Base-by-base conservation (phyloP, 1,140 invertebrate genomes). In the Hypsibius dujardini region DNA sequence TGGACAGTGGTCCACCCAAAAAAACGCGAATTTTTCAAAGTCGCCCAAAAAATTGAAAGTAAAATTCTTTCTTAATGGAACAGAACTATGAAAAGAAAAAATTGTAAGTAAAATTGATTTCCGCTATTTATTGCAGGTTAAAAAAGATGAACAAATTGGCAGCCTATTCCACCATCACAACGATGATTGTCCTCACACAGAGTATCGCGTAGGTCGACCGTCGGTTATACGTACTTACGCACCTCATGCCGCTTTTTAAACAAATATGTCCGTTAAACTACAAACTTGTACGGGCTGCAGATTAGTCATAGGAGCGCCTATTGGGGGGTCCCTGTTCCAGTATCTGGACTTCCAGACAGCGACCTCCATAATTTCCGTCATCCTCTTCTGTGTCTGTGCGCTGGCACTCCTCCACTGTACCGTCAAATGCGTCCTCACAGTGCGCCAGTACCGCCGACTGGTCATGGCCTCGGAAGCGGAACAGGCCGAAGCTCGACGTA, bases 111-210 rank as follows among this genome's bases (percentile, higher is more conserved):
- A 7, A 56, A 7, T 67, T 42, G 3, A 14, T 14, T 67, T 42
- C 12, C 62, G 12, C 45, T 67, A 42, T 67, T 67, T 14, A 14
- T 67, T 42, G 7, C 62, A 67, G 62, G 45, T 3, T 42, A 42
- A 67, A 67, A 42, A 67, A 67, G 45, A 7, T 67, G 62, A 67
- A 67, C 62, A 67, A 67, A 67, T 42, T 67, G 12, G 62, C 62
- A 3, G 62, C 62, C 12, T 67, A 67, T 42, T 67, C 62, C 42
- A 67, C 62, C 3, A 67, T 42, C 62, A 14, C 62, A 67, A 67
- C 7, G 3, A 42, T 67, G 12, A 67, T 67, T 7, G 42, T 67
- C 62, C 12, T 67, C 7, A 67, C 42, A 42, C 42, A 14, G 42
- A 3, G 7, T 42, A 3, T 67, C 7, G 62, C 12, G 62, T 67